Conservation (phyloP, 1,140 invertebrate species). For the Charaxes varanes region DNA sequence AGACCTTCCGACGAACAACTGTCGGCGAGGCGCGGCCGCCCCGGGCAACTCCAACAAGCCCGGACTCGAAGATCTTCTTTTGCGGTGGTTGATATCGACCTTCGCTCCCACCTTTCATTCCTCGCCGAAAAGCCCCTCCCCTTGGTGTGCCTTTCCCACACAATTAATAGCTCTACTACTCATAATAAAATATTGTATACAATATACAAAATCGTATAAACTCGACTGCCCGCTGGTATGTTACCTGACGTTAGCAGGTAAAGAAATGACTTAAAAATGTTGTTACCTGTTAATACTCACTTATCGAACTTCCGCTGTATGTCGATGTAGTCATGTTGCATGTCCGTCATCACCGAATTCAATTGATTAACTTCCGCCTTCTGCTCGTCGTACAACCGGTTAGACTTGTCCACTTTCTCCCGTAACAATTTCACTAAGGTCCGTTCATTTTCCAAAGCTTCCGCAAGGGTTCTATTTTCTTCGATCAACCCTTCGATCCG, state of each 20-base stretch:
- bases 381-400: slow-evolving; percentile 39
- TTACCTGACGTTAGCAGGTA: background rate
- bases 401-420: slow-evolving; percentile 47
- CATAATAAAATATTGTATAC: no score
- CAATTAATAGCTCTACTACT: no score
- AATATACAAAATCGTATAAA: no score
- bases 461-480: slow-evolving; percentile 60
- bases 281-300: slow-evolving; percentile 32
- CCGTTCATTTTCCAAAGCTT: slow-evolving; percentile 60
- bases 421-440: slow-evolving; percentile 41
- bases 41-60: no score
- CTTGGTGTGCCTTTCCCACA: no score
- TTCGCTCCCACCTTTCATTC: no score
- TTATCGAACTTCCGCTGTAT: slow-evolving; percentile 60
- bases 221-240: no score
- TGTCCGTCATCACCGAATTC: slow-evolving; percentile 46
- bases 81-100: no score
- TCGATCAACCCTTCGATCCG: slow-evolving; percentile 49
- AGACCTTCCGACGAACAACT: no score
- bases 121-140: no score
- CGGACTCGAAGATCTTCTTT: no score
- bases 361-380: slow-evolving; percentile 47
- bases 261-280: background rate
- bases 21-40: no score
- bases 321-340: slow-evolving; percentile 56